Conservation (phyloP, 2,113 vertebrate genomes). For the Pogonocichla stellata region DNA sequence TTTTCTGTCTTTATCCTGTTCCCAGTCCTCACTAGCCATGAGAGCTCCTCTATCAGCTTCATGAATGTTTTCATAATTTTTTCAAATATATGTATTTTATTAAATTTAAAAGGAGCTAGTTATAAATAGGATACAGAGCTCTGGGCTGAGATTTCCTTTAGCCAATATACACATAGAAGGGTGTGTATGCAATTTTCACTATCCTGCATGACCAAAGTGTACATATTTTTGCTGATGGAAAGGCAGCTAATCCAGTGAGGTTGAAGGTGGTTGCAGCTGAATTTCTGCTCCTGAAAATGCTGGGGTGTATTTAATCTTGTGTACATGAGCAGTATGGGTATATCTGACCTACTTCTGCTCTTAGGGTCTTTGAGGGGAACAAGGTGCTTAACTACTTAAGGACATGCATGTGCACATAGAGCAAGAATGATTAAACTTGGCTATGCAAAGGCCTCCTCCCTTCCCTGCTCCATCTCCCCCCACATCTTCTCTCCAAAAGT, state of each 20-base stretch:
- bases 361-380: background rate
- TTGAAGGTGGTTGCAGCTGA: background rate
- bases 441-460: background rate
- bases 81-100: background rate
- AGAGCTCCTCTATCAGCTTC: background rate
- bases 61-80: background rate
- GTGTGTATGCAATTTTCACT: background rate
- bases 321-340: background rate
- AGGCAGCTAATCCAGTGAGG: background rate
- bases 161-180: background rate
- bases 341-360: background rate
- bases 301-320: background rate
- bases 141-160: background rate
- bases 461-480: background rate
- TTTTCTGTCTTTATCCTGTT: background rate
- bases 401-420: background rate
- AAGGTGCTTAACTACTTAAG: background rate
- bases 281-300: background rate
- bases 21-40: background rate
- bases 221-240: background rate
- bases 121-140: background rate
- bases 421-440: slow-evolving; percentile 30
- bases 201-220: background rate
- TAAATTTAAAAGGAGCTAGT: background rate
- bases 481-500: background rate